These are phyloP conservation scores for Sus scrofa DNA, from an alignment of 2,113 vertebrate species.

Conservation along the genomic window DNA sequence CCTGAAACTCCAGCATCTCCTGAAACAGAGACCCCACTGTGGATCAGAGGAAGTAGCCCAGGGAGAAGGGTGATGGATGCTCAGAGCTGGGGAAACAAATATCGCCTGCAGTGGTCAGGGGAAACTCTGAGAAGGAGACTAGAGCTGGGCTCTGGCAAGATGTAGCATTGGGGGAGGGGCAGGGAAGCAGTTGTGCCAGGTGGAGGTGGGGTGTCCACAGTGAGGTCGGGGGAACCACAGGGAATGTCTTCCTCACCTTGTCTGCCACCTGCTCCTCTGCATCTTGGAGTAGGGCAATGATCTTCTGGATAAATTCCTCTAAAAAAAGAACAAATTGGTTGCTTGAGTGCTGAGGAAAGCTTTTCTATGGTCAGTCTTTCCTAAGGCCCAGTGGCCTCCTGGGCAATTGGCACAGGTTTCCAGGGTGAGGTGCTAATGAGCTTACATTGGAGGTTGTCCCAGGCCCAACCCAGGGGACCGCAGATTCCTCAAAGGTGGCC, in stretches of 20 bases:
- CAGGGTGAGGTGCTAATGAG: background rate
- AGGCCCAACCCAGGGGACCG: background rate
- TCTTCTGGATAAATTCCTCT: constrained; percentile 74
- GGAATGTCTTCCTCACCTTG: constrained; percentile 38
- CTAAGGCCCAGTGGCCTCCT: background rate
- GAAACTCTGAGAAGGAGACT: background rate
- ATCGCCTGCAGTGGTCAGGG: background rate
- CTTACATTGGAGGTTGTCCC: background rate
- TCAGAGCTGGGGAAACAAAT: background rate
- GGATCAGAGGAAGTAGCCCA: background rate
- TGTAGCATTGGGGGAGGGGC: background rate
- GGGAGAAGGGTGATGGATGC: background rate
- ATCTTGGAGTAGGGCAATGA: constrained; percentile 49
- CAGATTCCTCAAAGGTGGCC: background rate
- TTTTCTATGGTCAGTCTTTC: background rate
- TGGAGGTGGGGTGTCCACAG: accelerated
- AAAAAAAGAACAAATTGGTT: background rate
- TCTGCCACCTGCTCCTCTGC: background rate
- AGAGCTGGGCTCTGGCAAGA: background rate
- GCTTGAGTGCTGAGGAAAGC: background rate
- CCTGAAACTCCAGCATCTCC: background rate
- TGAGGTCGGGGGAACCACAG: background rate
- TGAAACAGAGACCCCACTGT: background rate
- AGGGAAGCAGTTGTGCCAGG: background rate
- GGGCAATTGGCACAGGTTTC: background rate